Evolutionary conservation across 2,113 vertebrate genomes (phyloP).

Genomic region (Engraulis encrasicolus): DNA sequence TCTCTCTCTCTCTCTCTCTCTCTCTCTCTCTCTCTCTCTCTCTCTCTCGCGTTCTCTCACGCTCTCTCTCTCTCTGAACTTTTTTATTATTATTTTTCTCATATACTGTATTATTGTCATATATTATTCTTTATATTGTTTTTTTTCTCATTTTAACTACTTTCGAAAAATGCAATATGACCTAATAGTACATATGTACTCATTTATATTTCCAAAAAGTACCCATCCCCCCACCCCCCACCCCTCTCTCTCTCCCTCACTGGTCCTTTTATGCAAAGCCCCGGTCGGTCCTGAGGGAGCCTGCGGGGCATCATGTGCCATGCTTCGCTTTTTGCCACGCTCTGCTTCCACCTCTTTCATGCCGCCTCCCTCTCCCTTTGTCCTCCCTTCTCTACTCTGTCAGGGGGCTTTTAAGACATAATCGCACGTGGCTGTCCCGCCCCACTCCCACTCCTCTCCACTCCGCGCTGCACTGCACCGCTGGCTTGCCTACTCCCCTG

Average conservation of each 20-base stretch:
- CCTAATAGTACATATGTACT: too few species aligned
- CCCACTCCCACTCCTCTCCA: too few species aligned
- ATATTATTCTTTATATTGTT: too few species aligned
- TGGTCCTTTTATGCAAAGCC: conserved; percentile 21
- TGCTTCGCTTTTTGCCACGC: conserved; percentile 42
- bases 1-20: conserved; percentile 36
- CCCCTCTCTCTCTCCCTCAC: conserved; percentile 48
- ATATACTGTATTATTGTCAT: too few species aligned
- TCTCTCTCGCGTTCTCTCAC: conserved; percentile 38
- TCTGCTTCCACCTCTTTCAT: conserved; percentile 40
- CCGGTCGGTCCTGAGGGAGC: conserved; percentile 33
- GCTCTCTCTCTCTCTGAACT: too few species aligned
- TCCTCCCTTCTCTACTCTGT: conserved; percentile 48
- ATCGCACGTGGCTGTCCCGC: conserved; percentile 40
- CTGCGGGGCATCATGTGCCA: conserved; percentile 38
- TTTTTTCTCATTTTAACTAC: too few species aligned
- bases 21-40: conserved; percentile 54
- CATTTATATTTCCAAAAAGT: too few species aligned
- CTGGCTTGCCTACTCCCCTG: background rate
- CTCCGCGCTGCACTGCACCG: too few species aligned
- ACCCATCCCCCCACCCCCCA: too few species aligned
- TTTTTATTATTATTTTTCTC: too few species aligned
- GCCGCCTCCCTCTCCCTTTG: conserved; percentile 37
- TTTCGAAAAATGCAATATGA: too few species aligned
- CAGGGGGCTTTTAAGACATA: conserved; percentile 51